Evolutionary conservation across 2,113 vertebrate genomes (phyloP).

Genomic region (Rhabdornis inornatus): DNA sequence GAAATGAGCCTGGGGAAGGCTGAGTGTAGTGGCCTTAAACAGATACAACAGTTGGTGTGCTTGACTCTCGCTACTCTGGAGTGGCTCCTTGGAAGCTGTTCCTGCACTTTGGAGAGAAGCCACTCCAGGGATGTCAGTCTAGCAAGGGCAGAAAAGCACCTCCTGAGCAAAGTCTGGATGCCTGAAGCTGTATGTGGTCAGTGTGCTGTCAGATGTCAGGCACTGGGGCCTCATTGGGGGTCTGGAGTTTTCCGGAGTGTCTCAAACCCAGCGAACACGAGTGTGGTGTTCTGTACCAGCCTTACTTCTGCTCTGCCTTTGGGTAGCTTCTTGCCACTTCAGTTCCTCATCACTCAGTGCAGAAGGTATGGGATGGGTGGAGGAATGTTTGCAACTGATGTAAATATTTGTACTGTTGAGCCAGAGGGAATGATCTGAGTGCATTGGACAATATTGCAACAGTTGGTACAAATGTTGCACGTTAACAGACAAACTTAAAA

Average conservation of each 20-base stretch:
- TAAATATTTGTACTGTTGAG: constrained; percentile 40
- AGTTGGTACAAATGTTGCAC: background rate
- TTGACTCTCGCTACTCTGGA: background rate
- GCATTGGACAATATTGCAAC: background rate
- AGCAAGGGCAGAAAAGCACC: background rate
- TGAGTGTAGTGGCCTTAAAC: background rate
- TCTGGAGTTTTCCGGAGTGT: background rate
- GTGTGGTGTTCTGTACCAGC: background rate
- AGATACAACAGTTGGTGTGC: background rate
- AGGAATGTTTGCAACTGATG: constrained; percentile 33
- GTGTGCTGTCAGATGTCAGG: background rate
- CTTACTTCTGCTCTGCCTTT: constrained; percentile 33
- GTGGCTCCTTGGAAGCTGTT: background rate
- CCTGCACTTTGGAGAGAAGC: constrained; percentile 42
- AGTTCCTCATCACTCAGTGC: background rate
- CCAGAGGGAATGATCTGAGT: background rate
- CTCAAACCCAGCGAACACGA: background rate
- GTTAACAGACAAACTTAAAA: background rate
- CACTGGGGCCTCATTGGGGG: background rate
- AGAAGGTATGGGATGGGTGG: constrained; percentile 20
- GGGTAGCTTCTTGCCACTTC: background rate
- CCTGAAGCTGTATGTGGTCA: background rate
- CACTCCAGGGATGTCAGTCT: background rate
- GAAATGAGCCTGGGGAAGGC: background rate
- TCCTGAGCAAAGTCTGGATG: background rate